Percentiles rank a stretch among this genome's conserved stretches.
phyloP scores from a whole-genome alignment of 2,113 vertebrate genomes.

The Paraplagusia blochii region DNA sequence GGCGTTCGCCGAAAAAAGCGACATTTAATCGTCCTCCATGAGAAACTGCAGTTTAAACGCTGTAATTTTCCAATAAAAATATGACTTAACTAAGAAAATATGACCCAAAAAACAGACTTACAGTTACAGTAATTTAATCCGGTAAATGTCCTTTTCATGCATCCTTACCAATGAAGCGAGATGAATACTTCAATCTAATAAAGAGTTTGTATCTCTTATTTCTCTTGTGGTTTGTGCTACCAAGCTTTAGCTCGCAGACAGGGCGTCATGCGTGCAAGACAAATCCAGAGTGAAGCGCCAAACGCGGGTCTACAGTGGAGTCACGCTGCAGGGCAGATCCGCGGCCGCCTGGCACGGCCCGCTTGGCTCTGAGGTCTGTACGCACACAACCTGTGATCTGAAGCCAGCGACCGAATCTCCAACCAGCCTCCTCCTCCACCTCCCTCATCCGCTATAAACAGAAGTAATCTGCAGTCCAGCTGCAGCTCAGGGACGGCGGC shows the following conservation, averaged over 20 bases:
- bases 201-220: background rate
- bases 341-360: constrained; percentile 15
- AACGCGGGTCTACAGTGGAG: background rate
- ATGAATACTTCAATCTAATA: no score
- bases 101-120: no score
- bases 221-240: background rate
- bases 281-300: constrained; percentile 1
- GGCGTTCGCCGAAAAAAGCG: no score
- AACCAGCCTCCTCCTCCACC: constrained; percentile 36
- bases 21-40: no score
- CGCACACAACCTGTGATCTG: constrained; percentile 55
- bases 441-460: constrained; percentile 49
- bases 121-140: no score
- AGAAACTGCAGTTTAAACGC: no score
- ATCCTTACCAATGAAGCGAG: no score
- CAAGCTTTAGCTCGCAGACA: background rate
- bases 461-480: constrained; percentile 59
- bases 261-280: background rate
- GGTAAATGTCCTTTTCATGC: no score
- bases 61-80: no score
- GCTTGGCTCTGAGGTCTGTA: constrained; percentile 32
- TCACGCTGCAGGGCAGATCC: constrained; percentile 30
- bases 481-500: constrained; percentile 50
- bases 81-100: no score
- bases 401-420: constrained; percentile 45